phyloP scores from a whole-genome alignment of 2,888 invertebrate genomes.

The Enchytraeus crypticus region DNA sequence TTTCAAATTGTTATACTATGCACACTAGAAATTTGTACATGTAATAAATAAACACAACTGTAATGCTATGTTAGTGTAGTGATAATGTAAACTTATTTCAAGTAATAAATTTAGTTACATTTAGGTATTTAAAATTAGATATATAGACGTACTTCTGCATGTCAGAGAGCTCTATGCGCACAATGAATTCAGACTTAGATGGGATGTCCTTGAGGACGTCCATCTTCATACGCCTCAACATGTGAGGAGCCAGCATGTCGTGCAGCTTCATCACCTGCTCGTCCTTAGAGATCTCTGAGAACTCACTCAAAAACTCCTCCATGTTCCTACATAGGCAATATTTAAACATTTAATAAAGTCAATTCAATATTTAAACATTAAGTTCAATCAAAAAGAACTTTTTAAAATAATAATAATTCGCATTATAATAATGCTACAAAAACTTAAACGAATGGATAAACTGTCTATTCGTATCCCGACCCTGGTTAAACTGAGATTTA shows the following conservation, averaged over 20 bases:
- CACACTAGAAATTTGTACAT: too few relatives aligned
- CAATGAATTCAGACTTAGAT: conserved; percentile 28
- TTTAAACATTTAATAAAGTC: neutral
- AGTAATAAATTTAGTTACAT: too few relatives aligned
- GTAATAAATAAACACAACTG: too few relatives aligned
- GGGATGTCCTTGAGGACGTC: conserved; percentile 31
- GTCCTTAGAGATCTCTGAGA: conserved; percentile 28
- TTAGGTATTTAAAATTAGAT: too few relatives aligned
- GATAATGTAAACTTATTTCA: too few relatives aligned
- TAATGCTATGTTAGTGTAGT: too few relatives aligned
- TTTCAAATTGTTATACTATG: too few relatives aligned
- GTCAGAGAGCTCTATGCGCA: conserved; percentile 26
- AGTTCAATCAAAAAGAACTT: too few relatives aligned
- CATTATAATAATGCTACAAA: too few relatives aligned
- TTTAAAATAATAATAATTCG: neutral
- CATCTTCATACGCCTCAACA: conserved; percentile 29
- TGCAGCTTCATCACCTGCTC: conserved; percentile 29
- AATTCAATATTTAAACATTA: neutral
- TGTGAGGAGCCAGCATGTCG: conserved; percentile 30
- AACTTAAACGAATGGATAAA: too few relatives aligned
- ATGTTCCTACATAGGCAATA: conserved; percentile 19
- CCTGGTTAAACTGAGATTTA: too few relatives aligned
- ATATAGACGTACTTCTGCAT: conserved; percentile 31
- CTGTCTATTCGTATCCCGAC: too few relatives aligned
- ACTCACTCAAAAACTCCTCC: conserved; percentile 26